phyloP scores from a whole-genome alignment of 2,113 vertebrate species.

The Dendrocopos noguchii region DNA sequence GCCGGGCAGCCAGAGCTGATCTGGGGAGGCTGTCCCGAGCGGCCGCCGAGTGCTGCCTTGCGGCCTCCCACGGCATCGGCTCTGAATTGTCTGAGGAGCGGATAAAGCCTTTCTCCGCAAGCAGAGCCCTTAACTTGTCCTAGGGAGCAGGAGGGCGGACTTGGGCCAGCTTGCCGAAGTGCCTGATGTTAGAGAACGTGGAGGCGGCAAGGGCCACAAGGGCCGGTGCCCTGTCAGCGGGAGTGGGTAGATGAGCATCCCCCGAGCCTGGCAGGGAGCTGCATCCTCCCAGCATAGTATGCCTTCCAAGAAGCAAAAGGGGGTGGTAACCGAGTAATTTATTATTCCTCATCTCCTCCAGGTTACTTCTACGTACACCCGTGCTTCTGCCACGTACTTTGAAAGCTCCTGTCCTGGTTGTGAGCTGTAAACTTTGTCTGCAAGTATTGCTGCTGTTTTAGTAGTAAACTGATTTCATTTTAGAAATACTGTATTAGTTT shows the following conservation, averaged over 20 bases:
- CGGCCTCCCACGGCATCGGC: too few relatives aligned
- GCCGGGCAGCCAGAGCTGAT: neutral
- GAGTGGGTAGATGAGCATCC: too few relatives aligned
- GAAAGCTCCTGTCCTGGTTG: neutral
- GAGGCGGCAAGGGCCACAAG: neutral
- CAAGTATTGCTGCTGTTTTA: neutral
- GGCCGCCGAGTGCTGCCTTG: neutral
- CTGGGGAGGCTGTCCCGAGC: neutral
- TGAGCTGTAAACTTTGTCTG: neutral
- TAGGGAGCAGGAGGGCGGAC: rapidly evolving
- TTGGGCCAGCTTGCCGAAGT: neutral
- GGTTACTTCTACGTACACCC: rapidly evolving
- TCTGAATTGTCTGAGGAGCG: neutral
- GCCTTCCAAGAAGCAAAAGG: rapidly evolving
- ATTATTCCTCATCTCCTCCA: rapidly evolving
- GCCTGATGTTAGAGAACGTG: rapidly evolving
- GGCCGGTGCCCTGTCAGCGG: neutral
- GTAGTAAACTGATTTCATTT: neutral
- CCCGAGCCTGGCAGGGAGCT: neutral
- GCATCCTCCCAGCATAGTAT: rapidly evolving
- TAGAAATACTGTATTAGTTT: neutral
- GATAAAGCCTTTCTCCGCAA: neutral
- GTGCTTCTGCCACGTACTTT: rapidly evolving
- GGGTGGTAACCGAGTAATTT: neutral
- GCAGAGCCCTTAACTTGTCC: rapidly evolving